Percentiles rank a stretch among this genome's conserved stretches.
Evolutionary conservation across 2,797 vertebrate species (phyloP).

Genomic region (Tauraco hartlaubi): DNA sequence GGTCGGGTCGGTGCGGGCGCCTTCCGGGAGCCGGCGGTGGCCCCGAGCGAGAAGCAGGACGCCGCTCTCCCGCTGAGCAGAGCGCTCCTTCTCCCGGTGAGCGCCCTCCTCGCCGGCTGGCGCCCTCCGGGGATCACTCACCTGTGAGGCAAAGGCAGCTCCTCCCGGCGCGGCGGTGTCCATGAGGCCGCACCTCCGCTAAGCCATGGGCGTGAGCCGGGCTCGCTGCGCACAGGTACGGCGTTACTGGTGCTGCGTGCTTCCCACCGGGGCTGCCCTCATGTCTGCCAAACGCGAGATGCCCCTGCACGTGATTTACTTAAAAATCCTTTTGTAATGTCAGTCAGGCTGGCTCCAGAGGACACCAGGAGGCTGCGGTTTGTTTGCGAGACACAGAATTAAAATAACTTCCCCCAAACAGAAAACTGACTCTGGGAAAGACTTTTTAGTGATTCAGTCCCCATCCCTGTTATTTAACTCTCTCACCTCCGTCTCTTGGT

Average conservation of each 20-base stretch:
- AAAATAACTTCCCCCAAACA: conserved; percentile 34
- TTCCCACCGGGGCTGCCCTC: not conserved
- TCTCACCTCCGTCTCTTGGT: not conserved
- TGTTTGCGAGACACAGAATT: not conserved
- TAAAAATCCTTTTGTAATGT: not conserved
- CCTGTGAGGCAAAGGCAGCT: not conserved
- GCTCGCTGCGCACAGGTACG: not conserved
- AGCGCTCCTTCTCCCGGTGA: not conserved
- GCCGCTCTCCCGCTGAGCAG: not conserved
- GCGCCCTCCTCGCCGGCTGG: not conserved
- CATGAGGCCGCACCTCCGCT: not conserved
- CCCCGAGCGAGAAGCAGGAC: not conserved
- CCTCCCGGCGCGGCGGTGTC: not conserved
- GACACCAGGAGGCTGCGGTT: not conserved
- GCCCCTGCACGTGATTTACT: not conserved
- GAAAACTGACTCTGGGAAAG: conserved; percentile 5
- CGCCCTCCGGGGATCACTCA: not conserved
- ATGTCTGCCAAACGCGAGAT: not conserved
- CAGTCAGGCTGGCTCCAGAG: not conserved
- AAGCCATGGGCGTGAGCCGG: not conserved
- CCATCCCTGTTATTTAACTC: conserved; percentile 15
- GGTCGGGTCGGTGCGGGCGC: not conserved
- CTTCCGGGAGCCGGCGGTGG: not conserved
- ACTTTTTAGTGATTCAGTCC: conserved; percentile 35
- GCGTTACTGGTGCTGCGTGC: not conserved